Evolutionary conservation across 2,888 invertebrate species (phyloP).

Genomic region (Ophraella communa): DNA sequence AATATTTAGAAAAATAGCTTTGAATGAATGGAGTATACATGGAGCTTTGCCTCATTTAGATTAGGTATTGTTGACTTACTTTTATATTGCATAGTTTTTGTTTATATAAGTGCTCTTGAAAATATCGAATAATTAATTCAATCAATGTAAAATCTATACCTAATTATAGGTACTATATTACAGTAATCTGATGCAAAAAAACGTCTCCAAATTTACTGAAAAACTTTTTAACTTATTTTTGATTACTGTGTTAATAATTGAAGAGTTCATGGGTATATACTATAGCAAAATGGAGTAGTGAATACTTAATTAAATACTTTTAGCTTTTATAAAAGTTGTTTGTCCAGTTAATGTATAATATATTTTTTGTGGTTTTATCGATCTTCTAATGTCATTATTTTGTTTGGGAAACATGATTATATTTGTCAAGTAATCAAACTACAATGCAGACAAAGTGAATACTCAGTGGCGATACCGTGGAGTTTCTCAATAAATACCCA

Average conservation of each 20-base stretch:
- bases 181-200: not conserved
- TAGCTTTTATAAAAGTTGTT: not conserved
- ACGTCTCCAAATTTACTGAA: not conserved
- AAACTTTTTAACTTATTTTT: not conserved
- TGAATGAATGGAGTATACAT: too few species aligned
- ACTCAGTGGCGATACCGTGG: not conserved
- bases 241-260: not conserved
- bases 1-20: too few species aligned
- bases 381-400: conserved; percentile 43
- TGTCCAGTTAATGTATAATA: not conserved
- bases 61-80: too few species aligned
- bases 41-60: too few species aligned
- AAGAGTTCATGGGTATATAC: too few species aligned
- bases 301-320: conserved; percentile 1
- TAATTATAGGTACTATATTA: not conserved
- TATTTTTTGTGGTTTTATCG: conserved; percentile 15
- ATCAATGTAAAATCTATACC: not conserved
- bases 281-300: not conserved
- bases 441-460: conserved; percentile 42
- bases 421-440: conserved; percentile 48
- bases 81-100: too few species aligned
- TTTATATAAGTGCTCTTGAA: too few species aligned
- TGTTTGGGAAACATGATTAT: conserved; percentile 45
- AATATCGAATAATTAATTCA: not conserved
- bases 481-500: not conserved